phyloP scores from a whole-genome alignment of 2,888 invertebrate genomes.

The Hecatera dysodea region DNA sequence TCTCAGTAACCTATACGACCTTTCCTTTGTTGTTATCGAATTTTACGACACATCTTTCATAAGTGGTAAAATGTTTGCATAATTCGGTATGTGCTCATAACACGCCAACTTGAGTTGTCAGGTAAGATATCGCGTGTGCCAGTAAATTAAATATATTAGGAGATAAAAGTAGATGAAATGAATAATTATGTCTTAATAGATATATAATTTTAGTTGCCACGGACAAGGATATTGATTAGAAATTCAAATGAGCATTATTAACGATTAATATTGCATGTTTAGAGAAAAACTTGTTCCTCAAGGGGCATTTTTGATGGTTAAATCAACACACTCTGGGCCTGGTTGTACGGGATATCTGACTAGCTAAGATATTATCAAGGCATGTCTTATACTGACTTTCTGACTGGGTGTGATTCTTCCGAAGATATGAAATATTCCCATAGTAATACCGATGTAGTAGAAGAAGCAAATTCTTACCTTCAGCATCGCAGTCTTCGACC shows the following conservation, averaged over 20 bases:
- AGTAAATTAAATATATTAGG: conserved; percentile 8
- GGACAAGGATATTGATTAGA: conserved; percentile 25
- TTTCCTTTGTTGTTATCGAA: conserved; percentile 29
- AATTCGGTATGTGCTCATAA: conserved; percentile 42
- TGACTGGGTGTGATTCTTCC: not conserved
- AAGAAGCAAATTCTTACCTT: conserved; percentile 89
- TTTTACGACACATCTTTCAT: conserved; percentile 58
- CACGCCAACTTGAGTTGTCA: conserved; percentile 39
- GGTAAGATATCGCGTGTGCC: conserved; percentile 23
- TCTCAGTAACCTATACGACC: conserved; percentile 5
- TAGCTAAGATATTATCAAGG: too few species aligned
- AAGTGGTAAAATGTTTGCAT: conserved; percentile 55
- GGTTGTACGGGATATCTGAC: not conserved
- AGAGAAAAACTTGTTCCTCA: conserved; percentile 11
- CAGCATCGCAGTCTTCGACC: conserved; percentile 95
- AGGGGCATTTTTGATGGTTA: too few species aligned
- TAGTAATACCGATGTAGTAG: not conserved
- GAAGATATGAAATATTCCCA: not conserved
- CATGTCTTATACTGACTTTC: too few species aligned
- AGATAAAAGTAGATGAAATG: not conserved
- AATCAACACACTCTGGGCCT: too few species aligned
- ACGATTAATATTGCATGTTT: not conserved
- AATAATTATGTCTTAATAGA: conserved; percentile 3
- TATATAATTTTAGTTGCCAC: conserved; percentile 1
- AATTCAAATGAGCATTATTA: conserved; percentile 23